phyloP scores from a whole-genome alignment of 2,113 vertebrate species.

The Myanophis thanlyinensis region DNA sequence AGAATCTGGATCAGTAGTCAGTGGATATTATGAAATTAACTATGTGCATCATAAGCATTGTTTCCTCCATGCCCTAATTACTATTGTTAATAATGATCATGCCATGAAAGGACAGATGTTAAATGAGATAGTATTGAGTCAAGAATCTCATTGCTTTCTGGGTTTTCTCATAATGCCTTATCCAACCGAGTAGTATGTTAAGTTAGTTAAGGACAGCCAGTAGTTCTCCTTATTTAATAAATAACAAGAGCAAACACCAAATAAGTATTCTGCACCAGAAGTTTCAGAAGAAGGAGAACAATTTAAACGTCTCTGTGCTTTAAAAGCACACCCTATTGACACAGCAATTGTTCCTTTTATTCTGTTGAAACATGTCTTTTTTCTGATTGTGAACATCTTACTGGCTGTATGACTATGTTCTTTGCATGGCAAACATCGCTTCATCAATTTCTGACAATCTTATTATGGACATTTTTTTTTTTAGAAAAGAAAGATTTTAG shows the following conservation, averaged over 20 bases:
- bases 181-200: not conserved
- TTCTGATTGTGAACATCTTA: not conserved
- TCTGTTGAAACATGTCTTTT: not conserved
- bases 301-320: rapidly evolving
- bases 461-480: not conserved
- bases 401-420: not conserved
- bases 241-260: not conserved
- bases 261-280: not conserved
- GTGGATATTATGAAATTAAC: not conserved
- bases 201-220: not conserved
- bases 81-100: not conserved
- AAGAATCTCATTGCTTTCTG: not conserved
- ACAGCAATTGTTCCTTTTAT: not conserved
- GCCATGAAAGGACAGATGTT: not conserved
- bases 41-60: not conserved
- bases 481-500: not conserved
- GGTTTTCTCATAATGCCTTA: not conserved
- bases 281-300: not conserved
- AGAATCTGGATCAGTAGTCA: constrained; percentile 21
- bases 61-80: constrained; percentile 13
- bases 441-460: not conserved
- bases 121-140: constrained; percentile 3
- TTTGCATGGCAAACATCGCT: not conserved
- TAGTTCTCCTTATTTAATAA: not conserved
- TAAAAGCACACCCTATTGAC: not conserved